A percentile compares a stretch with the other conserved stretches of the same genome.
phyloP scores from a whole-genome alignment of 1,140 invertebrate genomes.

The Cydia fagiglandana region DNA sequence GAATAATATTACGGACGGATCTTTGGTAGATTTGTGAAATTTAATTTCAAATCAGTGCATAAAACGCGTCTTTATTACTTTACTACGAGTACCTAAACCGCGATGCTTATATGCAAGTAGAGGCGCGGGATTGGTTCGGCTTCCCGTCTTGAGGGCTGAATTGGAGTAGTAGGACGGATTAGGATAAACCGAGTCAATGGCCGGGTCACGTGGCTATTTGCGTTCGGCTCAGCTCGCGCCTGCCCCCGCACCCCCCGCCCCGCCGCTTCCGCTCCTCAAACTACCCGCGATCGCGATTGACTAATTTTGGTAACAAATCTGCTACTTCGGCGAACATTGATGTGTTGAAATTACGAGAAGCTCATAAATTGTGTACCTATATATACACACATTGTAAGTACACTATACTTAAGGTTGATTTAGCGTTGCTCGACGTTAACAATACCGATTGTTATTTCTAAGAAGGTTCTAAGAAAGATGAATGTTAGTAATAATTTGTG shows the following conservation, averaged over 20 bases:
- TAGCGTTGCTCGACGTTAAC: neutral
- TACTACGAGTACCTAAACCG: neutral
- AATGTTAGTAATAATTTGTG: constrained; percentile 16
- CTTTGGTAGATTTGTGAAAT: too few species aligned
- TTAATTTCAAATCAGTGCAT: too few species aligned
- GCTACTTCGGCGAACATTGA: constrained; percentile 36
- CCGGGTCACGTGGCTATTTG: constrained; percentile 77
- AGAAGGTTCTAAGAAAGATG: constrained; percentile 13
- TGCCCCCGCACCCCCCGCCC: constrained; percentile 47
- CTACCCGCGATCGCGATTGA: constrained; percentile 57
- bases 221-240: constrained; percentile 51
- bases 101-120: constrained; percentile 11
- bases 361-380: constrained; percentile 5
- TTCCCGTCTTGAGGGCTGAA: constrained; percentile 60
- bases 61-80: neutral
- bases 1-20: too few species aligned
- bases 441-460: constrained; percentile 6
- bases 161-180: constrained; percentile 78
- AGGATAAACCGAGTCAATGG: constrained; percentile 78
- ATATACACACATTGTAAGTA: neutral
- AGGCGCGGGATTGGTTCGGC: constrained; percentile 35
- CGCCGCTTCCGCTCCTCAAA: constrained; percentile 55
- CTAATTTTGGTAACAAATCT: constrained; percentile 71
- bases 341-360: neutral
- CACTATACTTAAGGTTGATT: neutral